A percentile compares a stretch with the other conserved stretches of the same genome.
Conservation (phyloP, 2,113 vertebrate genomes). For the Haemorhous mexicanus region DNA sequence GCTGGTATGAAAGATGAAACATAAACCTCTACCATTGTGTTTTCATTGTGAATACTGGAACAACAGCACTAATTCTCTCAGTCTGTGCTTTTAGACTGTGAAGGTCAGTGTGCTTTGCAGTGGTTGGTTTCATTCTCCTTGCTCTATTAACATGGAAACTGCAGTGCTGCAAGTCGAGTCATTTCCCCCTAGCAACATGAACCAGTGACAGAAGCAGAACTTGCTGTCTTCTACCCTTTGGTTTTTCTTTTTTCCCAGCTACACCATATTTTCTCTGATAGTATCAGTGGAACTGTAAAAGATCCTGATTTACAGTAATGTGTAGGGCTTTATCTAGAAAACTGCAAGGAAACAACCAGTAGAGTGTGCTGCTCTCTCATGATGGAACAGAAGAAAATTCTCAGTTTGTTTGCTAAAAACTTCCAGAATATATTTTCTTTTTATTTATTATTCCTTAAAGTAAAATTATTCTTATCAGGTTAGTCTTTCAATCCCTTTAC, state of each 20-base stretch:
- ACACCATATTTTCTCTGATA: neutral
- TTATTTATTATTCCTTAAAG: neutral
- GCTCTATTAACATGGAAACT: neutral
- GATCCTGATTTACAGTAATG: neutral
- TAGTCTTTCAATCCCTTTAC: neutral
- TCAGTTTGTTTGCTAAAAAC: neutral
- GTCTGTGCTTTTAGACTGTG: neutral
- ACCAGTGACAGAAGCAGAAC: neutral
- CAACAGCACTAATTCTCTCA: neutral
- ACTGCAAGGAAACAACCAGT: conserved; percentile 50
- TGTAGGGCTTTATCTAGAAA: neutral
- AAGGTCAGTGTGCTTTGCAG: neutral
- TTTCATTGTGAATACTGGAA: neutral
- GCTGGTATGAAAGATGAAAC: neutral
- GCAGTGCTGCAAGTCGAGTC: neutral
- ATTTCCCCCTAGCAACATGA: neutral
- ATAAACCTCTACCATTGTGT: neutral
- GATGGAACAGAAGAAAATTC: neutral
- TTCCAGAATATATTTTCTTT: neutral
- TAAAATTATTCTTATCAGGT: neutral
- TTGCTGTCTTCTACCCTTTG: neutral
- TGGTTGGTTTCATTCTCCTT: neutral
- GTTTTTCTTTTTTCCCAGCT: neutral
- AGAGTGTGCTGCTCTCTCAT: conserved; percentile 72
- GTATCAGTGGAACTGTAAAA: neutral